Evolutionary conservation across 2,797 vertebrate genomes (phyloP).

Genomic region (Micrastur ruficollis): DNA sequence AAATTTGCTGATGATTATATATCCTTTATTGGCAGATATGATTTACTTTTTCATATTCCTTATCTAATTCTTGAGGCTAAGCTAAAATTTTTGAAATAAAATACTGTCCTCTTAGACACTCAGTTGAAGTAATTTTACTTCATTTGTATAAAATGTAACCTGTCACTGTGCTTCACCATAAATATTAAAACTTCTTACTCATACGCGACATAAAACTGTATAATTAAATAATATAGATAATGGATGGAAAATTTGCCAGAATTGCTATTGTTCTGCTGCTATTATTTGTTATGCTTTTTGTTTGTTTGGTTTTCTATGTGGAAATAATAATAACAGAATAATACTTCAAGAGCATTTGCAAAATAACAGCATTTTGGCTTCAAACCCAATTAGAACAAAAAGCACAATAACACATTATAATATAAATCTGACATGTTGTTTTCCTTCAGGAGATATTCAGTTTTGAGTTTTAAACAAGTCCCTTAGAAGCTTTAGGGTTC

Average conservation of each 20-base stretch:
- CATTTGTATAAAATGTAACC: not conserved
- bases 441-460: constrained; percentile 73
- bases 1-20: not conserved
- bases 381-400: constrained; percentile 67
- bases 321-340: constrained; percentile 22
- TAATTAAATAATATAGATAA: not conserved
- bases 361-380: constrained; percentile 51
- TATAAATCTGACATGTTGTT: constrained; percentile 70
- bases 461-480: constrained; percentile 74
- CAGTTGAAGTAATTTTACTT: not conserved
- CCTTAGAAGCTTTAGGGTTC: constrained; percentile 78
- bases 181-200: not conserved
- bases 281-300: not conserved
- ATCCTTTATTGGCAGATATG: not conserved
- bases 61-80: not conserved
- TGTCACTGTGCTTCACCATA: not conserved
- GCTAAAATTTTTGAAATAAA: not conserved
- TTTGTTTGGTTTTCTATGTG: constrained; percentile 5
- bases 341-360: constrained; percentile 20
- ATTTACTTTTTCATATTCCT: not conserved
- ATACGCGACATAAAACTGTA: not conserved
- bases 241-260: not conserved
- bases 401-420: constrained; percentile 59
- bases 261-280: constrained; percentile 1
- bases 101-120: not conserved